Base-by-base conservation (phyloP, 2,888 invertebrate species). In the Serripes groenlandicus region DNA sequence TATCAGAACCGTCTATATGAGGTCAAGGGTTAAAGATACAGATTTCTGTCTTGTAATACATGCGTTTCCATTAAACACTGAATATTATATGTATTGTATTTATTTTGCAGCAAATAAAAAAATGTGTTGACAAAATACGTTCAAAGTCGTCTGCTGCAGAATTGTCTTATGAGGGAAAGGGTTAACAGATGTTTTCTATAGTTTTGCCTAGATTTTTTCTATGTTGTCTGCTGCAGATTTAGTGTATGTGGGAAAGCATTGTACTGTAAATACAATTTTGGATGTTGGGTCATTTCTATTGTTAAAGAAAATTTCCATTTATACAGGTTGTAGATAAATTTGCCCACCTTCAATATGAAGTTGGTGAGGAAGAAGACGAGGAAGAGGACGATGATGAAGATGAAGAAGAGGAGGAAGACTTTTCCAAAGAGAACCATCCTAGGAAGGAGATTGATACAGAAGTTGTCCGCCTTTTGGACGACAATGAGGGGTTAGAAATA, bases 81-180 rank as follows among this genome's bases (percentile, higher is more conserved):
- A 21, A 21, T 49, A 49, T 49, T 15, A 49, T 49, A 11, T 3
- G 7, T 62, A 34, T n/a, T 26, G 9, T 75, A 52, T 52, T 58
- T 70, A 62, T 62, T 66, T 76, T 87, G 30, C 82, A 96, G 93
- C 95, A 96, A 87, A 95, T 97, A 28, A 95, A 96, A 72, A 95
- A 96, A 89, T 96, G 96, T 82, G 97, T 98, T 71, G 96, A 96
- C 88, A 95, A 96, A 85, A 93, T 97, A 5, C 97, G 97, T n/a
- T n/a, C n/a, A n/a, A n/a, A n/a, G n/a, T n/a, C n/a, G n/a, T n/a
- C n/a, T n/a, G n/a, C n/a, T n/a, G n/a, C n/a, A n/a, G n/a, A n/a
- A n/a, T n/a, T n/a, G n/a, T n/a, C n/a, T n/a, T n/a, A n/a, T n/a
- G n/a, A n/a, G n/a, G n/a, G n/a, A n/a, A n/a, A n/a, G n/a, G n/a